Evolutionary conservation across 1,140 invertebrate genomes (phyloP).

Genomic region (Ceratina calcarata): DNA sequence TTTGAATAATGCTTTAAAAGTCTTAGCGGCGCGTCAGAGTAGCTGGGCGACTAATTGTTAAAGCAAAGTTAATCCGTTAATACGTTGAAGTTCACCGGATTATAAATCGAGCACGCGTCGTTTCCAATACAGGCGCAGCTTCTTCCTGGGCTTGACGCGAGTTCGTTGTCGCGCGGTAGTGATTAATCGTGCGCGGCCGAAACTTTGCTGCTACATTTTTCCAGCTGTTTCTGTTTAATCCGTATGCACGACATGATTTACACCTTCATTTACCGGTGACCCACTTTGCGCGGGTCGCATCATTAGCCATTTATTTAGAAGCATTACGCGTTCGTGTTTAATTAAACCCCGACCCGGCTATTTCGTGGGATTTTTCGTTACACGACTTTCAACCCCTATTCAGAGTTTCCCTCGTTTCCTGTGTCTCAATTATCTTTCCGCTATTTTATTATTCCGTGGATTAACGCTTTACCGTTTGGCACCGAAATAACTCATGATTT

Average conservation of each 20-base stretch:
- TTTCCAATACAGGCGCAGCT: background rate
- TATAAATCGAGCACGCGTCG: background rate
- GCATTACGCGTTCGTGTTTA: constrained; percentile 28
- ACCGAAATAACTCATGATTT: too few species aligned
- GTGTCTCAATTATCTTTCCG: background rate
- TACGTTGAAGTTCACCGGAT: background rate
- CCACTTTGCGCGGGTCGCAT: constrained; percentile 26
- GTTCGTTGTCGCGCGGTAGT: constrained; percentile 15
- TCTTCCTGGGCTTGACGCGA: constrained; percentile 17
- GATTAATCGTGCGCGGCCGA: constrained; percentile 32
- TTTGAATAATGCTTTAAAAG: too few species aligned
- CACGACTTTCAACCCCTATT: too few species aligned
- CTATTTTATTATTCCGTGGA: background rate
- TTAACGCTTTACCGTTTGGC: too few species aligned
- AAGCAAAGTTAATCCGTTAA: background rate
- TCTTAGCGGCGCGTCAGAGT: too few species aligned
- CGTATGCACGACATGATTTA: constrained; percentile 44
- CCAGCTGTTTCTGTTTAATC: constrained; percentile 44
- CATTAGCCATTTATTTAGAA: constrained; percentile 50
- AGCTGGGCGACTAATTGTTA: too few species aligned
- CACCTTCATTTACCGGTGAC: constrained; percentile 44
- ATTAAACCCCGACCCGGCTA: constrained; percentile 6
- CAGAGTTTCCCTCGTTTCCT: background rate
- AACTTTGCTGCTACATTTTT: constrained; percentile 39
- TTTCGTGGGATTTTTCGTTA: constrained; percentile 14